Evolutionary conservation across 1,140 invertebrate genomes (phyloP), one percentile per base, ranked within the genome.

Genomic region (Arion vulgaris): DNA sequence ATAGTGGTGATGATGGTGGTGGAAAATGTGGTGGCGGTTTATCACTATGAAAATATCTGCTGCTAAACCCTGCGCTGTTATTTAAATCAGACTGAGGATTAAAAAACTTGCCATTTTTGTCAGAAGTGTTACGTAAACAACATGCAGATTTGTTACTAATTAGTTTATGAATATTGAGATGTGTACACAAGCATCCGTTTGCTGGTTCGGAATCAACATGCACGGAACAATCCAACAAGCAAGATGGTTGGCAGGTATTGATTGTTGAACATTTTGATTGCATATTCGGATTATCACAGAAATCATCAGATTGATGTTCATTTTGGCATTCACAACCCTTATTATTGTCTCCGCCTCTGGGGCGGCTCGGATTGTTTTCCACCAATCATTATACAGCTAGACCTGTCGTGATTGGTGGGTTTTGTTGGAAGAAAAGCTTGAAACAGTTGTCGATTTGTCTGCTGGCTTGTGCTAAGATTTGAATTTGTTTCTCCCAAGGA

Each of bases 351-450:
- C 23, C 38, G 9, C 41, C 13, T 28, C 7, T 28, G 26, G 7
- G 26, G 34, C n/a, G 1, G 23, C 15, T 23, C 15, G 9, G 51
- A 23, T 17, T 17, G 17, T 15, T 9, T 26, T 26, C 51, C 51
- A 57, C 17, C 51, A 23, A 23, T 17, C 17, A 26, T 23, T 1
- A 28, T 13, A 5, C 51, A 9, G 13, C 51, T 26, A 23, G 7
- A 26, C 74, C 74, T 76, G 51, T 76, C 49, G 26, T 51, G 45
- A 34, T 53, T 76, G n/a, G 57, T 45, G 19, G 53, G 57, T 28
- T 79, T 79, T 45, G 66, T 72, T 13, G 68, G 66, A 45, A 72
- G 68, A 72, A 80, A 80, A 51, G 79, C 72, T 28, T 72, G 79
- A 32, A 72, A 72, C 9, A 39, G 34, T 36, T 57, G 45, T 45